Conservation (phyloP, 1,140 invertebrate genomes). For the Gryllus bimaculatus region DNA sequence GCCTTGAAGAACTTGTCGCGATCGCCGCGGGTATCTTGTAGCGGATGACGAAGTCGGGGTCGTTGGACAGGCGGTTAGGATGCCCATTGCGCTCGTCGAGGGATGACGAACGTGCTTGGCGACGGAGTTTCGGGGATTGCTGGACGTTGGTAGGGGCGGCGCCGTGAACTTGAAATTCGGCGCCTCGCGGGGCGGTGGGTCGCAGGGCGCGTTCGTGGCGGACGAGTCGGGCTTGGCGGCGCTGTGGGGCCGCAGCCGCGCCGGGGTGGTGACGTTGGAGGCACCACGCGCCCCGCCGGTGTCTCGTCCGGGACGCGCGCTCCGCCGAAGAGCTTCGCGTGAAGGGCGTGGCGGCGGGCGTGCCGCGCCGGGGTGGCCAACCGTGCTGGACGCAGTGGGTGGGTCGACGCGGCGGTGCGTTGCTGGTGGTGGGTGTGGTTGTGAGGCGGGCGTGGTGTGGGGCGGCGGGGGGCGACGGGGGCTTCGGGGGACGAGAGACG, state of each 20-base stretch:
- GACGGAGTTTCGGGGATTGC: conserved; percentile 84
- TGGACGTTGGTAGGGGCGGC: conserved; percentile 75
- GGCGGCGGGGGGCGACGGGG: neutral
- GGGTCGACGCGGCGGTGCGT: too few relatives aligned
- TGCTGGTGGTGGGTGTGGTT: neutral
- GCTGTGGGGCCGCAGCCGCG: too few relatives aligned
- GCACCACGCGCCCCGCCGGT: too few relatives aligned
- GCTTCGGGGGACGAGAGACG: neutral
- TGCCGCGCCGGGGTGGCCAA: neutral
- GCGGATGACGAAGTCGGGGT: conserved; percentile 44
- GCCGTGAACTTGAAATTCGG: conserved; percentile 55
- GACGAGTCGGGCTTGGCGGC: neutral
- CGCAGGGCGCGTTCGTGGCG: conserved; percentile 7
- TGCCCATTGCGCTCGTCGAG: conserved; percentile 60
- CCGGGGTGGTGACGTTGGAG: too few relatives aligned
- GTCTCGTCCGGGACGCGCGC: neutral
- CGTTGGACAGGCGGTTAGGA: conserved; percentile 41
- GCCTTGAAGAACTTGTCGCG: conserved; percentile 86
- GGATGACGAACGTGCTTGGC: conserved; percentile 68
- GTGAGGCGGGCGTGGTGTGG: neutral
- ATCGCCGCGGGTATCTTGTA: conserved; percentile 79
- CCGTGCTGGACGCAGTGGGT: too few relatives aligned
- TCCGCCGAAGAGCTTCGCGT: neutral
- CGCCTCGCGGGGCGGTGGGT: conserved; percentile 6
- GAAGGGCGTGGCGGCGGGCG: neutral